phyloP scores from a whole-genome alignment of 64 coral and sea anemone species.

The Platygyra sinensis region DNA sequence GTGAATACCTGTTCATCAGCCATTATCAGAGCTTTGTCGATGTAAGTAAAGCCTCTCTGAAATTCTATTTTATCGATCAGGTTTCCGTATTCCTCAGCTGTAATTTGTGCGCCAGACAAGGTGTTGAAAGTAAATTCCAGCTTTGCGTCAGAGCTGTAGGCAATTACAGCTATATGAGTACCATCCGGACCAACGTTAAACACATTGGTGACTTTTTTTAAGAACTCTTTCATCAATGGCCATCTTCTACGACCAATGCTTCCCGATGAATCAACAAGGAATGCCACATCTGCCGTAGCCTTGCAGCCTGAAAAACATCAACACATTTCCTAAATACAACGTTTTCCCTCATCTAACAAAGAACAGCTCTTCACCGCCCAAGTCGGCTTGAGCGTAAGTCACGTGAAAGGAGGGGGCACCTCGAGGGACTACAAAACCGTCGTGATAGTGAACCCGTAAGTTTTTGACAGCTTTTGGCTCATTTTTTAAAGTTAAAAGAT shows the following conservation, averaged over 20 bases:
- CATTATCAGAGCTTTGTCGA: constrained; percentile 68
- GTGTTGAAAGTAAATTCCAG: constrained; percentile 45
- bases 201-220: constrained; percentile 26
- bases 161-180: constrained; percentile 48
- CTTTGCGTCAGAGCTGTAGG: constrained; percentile 24
- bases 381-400: no score
- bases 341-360: no score
- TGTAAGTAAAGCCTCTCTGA: constrained; percentile 73
- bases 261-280: constrained; percentile 58
- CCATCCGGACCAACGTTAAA: constrained; percentile 29
- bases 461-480: no score
- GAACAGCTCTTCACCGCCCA: no score
- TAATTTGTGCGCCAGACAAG: not conserved
- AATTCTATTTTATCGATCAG: constrained; percentile 38
- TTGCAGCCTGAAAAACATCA: not conserved
- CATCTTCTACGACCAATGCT: constrained; percentile 49
- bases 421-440: no score
- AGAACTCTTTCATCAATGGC: constrained; percentile 14
- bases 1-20: constrained; percentile 51
- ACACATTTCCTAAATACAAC: not conserved
- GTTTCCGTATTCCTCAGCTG: not conserved
- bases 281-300: constrained; percentile 36
- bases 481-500: no score
- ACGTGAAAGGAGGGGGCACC: no score
- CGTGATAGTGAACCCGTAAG: no score